phyloP scores from a whole-genome alignment of 2,797 vertebrate genomes.

The Sylvilagus floridanus region DNA sequence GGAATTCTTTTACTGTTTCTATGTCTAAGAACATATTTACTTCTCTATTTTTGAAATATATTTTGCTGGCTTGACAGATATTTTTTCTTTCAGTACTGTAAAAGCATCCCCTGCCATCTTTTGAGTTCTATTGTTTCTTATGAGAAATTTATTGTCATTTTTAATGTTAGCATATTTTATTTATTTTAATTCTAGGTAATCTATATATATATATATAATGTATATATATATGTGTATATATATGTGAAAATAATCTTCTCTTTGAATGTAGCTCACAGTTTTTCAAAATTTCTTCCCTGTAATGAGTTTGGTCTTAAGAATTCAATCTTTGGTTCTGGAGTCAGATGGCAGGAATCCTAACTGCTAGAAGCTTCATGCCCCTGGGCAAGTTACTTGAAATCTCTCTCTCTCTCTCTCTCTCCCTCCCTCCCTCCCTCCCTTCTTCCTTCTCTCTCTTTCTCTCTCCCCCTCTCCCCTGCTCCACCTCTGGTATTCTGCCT shows the following conservation, averaged over 20 bases:
- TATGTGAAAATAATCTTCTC: not conserved
- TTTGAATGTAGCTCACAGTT: not conserved
- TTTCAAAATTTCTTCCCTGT: not conserved
- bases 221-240: too few species aligned
- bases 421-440: too few species aligned
- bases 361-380: not conserved
- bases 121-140: not conserved
- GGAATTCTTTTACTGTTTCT: not conserved
- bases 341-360: not conserved
- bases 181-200: not conserved
- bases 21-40: not conserved
- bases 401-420: fast-evolving
- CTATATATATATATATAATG: not conserved
- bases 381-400: not conserved
- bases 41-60: not conserved
- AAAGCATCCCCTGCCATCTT: not conserved
- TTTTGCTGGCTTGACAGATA: not conserved
- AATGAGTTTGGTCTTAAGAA: not conserved
- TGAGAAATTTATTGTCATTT: not conserved
- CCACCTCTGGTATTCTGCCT: too few species aligned
- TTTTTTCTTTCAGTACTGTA: not conserved
- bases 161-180: not conserved
- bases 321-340: not conserved
- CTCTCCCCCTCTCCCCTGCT: not conserved
- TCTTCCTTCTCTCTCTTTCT: too few species aligned